Base-by-base conservation (phyloP, 2,113 vertebrate genomes). In the Cariama cristata region DNA sequence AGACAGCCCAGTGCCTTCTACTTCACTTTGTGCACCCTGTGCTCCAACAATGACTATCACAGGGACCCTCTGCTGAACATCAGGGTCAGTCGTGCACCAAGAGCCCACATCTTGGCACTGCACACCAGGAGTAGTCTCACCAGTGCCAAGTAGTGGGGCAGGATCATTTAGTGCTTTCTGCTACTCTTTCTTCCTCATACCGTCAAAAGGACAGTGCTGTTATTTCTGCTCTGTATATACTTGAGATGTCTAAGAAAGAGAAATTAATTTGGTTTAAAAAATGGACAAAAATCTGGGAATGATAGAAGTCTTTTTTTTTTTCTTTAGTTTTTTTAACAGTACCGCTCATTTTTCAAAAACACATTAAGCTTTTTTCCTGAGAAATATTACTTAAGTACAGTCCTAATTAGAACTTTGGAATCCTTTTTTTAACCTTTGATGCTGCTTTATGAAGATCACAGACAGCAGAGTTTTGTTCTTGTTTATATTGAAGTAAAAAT, bases 251-350 rank as follows among this genome's bases (percentile, higher is more conserved):
- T 38, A 60, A 88, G 8, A 22, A 75, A 19, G 40, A 58, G 14
- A 71, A 56, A 74, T 4, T 4, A 66, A 11, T 9, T 21, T 35
- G 6, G 4, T 71, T 62, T 12, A 16, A 66, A 76, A 74, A 50
- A 0, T 0, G 4, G 26, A 17, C 0, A 6, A 76, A 86, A 49
- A 8, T 2, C 3, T 32, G 5, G 11, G 17, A 82, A 79, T 24
- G 5, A 27, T 7, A 27, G 4, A 30, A 58, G 6, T 11, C 1
- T 5, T 14, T 52, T 52, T 56, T 52, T 56, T 24, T 24, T 82
- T 52, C 8, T 44, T 49, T 17, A 9, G 4, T 32, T 72, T 80
- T 49, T 72, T 32, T 45, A 68, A 11, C 15, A 73, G 12, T 27
- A 30, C 2, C 3, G 49, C 11, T 47, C 2, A 52, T 35, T 79